Evolutionary conservation across 2,888 invertebrate genomes (phyloP).

Genomic region (Dysmachus trigonus): DNA sequence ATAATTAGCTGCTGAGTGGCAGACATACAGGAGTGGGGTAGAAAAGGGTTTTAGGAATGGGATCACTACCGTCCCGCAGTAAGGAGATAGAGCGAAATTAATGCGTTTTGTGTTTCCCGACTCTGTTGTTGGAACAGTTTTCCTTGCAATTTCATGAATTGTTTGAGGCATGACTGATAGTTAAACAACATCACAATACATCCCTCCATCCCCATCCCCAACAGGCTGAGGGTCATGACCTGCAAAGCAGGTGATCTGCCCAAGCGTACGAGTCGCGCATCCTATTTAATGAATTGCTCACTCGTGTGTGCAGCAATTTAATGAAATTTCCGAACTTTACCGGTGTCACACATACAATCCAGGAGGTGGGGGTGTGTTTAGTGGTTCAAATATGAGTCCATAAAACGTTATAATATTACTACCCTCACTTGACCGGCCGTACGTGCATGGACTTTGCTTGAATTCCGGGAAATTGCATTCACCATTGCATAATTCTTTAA

Average conservation of each 20-base stretch:
- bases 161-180: neutral
- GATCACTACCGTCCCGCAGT: neutral
- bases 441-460: neutral
- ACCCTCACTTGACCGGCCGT: neutral
- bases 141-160: neutral
- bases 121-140: neutral
- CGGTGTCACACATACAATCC: neutral
- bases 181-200: neutral
- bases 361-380: neutral
- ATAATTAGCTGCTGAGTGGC: slow-evolving; percentile 4
- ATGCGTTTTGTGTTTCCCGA: neutral
- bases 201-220: neutral
- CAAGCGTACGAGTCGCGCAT: neutral
- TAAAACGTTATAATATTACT: neutral
- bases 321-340: slow-evolving; percentile 6
- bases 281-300: neutral
- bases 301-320: neutral
- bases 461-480: neutral
- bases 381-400: neutral
- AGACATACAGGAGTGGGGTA: too few species aligned
- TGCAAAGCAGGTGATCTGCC: neutral
- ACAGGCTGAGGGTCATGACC: neutral
- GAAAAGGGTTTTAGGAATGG: too few species aligned
- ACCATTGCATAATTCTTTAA: neutral
- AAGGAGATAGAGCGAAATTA: neutral